phyloP scores from a whole-genome alignment of 2,797 vertebrate genomes.

The Rachycentron canadum region DNA sequence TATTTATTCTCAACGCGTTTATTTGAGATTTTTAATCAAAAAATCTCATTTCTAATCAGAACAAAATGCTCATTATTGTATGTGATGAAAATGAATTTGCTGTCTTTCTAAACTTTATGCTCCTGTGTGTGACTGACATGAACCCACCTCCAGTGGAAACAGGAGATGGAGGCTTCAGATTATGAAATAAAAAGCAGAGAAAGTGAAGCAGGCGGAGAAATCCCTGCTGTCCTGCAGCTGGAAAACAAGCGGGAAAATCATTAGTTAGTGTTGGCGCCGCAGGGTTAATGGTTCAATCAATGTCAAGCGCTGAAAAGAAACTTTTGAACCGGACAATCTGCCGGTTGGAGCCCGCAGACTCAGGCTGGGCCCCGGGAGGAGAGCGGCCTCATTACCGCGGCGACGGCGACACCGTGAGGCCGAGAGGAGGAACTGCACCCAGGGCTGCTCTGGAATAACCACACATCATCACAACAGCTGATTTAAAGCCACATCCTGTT shows the following conservation, averaged over 20 bases:
- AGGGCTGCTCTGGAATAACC: too few species aligned
- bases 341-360: constrained; percentile 39
- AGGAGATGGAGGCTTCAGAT: not conserved
- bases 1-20: too few species aligned
- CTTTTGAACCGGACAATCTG: constrained; percentile 36
- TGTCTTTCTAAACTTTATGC: too few species aligned
- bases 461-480: too few species aligned
- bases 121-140: too few species aligned
- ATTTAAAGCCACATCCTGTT: too few species aligned
- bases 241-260: constrained; percentile 48
- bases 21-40: too few species aligned
- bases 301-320: constrained; percentile 53
- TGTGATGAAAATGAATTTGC: too few species aligned
- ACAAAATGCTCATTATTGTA: too few species aligned
- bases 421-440: not conserved
- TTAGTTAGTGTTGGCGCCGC: constrained; percentile 50
- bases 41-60: too few species aligned
- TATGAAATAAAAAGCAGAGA: not conserved
- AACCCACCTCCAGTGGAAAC: not conserved
- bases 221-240: constrained; percentile 8
- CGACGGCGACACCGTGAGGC: constrained; percentile 70
- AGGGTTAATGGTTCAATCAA: constrained; percentile 68
- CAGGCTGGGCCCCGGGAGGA: not conserved
- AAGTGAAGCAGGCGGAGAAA: not conserved
- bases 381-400: constrained; percentile 28